Percentiles rank a stretch among this genome's conserved stretches.
Evolutionary conservation across 2,888 invertebrate species (phyloP).

Genomic region (Alloplasta piceator): DNA sequence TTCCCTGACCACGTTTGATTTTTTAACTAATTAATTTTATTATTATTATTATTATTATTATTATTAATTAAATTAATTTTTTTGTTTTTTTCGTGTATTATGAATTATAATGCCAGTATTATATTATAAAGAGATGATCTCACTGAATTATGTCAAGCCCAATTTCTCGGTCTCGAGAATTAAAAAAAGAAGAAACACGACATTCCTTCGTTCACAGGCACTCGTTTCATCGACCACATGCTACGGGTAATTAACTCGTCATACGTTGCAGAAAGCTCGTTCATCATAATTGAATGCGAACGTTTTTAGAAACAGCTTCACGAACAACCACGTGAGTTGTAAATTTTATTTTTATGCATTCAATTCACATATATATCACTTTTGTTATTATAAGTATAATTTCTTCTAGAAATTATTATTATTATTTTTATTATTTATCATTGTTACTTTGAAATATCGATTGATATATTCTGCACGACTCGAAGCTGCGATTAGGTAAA

Average conservation of each 20-base stretch:
- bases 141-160: slow-evolving; percentile 14
- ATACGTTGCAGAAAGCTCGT: slow-evolving; percentile 58
- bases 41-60: no score
- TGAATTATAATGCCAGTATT: slow-evolving; percentile 1
- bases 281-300: slow-evolving; percentile 58
- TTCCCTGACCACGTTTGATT: no score
- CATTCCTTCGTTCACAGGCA: slow-evolving; percentile 38
- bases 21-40: no score
- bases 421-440: no score
- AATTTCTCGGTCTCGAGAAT: slow-evolving; percentile 28
- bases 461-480: no score
- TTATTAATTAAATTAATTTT: neutral
- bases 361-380: no score
- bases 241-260: slow-evolving; percentile 65
- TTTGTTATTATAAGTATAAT: no score
- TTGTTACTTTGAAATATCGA: no score
- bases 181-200: slow-evolving; percentile 15
- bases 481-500: no score
- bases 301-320: slow-evolving; percentile 36
- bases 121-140: slow-evolving; percentile 9
- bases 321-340: neutral
- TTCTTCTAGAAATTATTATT: no score
- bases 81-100: neutral
- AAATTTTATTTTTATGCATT: neutral
- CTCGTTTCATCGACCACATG: slow-evolving; percentile 58